These are phyloP conservation scores for Phenacoccus solenopsis DNA, from an alignment of 1,140 invertebrate genomes.

Conservation along the genomic window DNA sequence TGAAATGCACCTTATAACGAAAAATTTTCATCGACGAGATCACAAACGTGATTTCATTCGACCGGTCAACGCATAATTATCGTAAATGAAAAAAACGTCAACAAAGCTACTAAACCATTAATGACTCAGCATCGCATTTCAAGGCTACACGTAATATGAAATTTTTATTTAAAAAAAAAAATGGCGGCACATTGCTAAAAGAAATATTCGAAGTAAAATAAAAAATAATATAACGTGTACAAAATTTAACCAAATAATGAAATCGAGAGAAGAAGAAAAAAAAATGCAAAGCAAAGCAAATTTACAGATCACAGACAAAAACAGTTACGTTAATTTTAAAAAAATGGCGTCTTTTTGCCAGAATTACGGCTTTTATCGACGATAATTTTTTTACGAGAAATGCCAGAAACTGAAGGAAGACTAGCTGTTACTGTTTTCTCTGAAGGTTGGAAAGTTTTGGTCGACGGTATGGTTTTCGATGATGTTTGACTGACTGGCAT, in stretches of 20 bases:
- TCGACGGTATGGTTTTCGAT: neutral
- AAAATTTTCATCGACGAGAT: too few relatives aligned
- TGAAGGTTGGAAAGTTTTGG: constrained; percentile 6
- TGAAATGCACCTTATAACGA: too few relatives aligned
- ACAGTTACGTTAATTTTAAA: neutral
- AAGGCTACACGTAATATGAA: too few relatives aligned
- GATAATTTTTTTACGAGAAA: constrained; percentile 11
- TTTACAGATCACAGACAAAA: constrained; percentile 17
- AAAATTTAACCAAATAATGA: neutral
- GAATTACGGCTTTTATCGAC: neutral
- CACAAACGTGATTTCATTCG: too few relatives aligned
- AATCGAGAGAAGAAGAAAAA: neutral
- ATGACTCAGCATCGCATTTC: too few relatives aligned
- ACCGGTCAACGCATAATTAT: too few relatives aligned
- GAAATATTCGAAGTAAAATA: too few relatives aligned
- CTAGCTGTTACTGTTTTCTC: constrained; percentile 7
- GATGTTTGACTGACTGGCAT: constrained; percentile 6
- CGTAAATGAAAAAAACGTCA: too few relatives aligned
- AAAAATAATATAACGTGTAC: too few relatives aligned
- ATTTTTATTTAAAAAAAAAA: too few relatives aligned
- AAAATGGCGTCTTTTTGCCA: neutral
- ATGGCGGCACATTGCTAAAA: too few relatives aligned
- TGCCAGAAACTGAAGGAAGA: constrained; percentile 4
- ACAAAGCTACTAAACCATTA: too few relatives aligned
- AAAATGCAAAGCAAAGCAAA: neutral